Percentiles rank a stretch among this genome's conserved stretches.
Conservation (phyloP, 2,888 invertebrate species). For the Ormyrus nitidulus region DNA sequence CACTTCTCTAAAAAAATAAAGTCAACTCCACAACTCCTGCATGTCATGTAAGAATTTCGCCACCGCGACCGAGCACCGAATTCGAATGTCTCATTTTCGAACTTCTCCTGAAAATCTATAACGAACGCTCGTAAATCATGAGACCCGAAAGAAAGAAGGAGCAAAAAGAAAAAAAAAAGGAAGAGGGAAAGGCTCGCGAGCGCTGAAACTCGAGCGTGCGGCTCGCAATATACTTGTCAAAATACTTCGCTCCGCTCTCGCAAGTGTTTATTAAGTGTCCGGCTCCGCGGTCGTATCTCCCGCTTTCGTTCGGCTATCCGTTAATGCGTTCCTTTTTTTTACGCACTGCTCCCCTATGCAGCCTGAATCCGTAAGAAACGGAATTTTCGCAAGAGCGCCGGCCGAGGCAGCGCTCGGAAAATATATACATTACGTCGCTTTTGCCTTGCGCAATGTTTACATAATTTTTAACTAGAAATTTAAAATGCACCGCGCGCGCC, state of each 20-base stretch:
- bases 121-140: background rate
- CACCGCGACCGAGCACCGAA: no score
- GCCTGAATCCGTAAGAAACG: background rate
- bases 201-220: background rate
- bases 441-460: constrained; percentile 37
- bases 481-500: constrained; percentile 31
- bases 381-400: constrained; percentile 12
- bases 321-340: background rate
- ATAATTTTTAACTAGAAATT: constrained; percentile 1
- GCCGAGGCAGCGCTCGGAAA: no score
- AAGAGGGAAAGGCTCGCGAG: constrained; percentile 3
- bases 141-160: constrained; percentile 1
- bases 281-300: background rate
- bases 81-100: no score
- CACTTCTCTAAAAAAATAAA: no score
- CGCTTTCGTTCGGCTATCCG: constrained; percentile 20
- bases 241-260: constrained; percentile 9
- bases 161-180: constrained; percentile 31
- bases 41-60: no score
- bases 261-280: constrained; percentile 34
- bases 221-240: background rate
- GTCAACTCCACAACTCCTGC: no score
- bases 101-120: no score
- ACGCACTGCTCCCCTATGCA: background rate
- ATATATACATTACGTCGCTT: background rate